Evolutionary conservation across 2,113 vertebrate genomes (phyloP).

Genomic region (Ceratotherium simum): DNA sequence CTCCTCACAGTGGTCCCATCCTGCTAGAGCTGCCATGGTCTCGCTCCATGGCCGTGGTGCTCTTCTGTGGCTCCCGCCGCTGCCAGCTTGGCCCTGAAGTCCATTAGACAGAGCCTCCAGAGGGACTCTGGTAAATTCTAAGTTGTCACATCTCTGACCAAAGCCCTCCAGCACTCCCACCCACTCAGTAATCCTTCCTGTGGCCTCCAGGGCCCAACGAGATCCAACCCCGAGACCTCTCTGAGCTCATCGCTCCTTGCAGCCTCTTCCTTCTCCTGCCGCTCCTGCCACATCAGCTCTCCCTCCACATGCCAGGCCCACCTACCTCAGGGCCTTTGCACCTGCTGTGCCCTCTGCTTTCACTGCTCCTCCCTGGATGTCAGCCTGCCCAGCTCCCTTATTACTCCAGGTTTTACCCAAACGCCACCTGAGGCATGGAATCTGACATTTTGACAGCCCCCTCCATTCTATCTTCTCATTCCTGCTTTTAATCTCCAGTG

Average conservation of each 20-base stretch:
- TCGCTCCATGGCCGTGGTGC: rapidly evolving
- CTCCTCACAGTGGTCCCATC: rapidly evolving
- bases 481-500: no score
- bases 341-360: rapidly evolving
- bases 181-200: background rate
- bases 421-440: rapidly evolving
- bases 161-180: rapidly evolving
- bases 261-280: rapidly evolving
- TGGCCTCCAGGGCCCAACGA: background rate
- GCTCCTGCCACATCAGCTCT: background rate
- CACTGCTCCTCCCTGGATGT: rapidly evolving
- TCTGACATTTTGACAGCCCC: background rate
- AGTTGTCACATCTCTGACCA: no score
- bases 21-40: rapidly evolving
- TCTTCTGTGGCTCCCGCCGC: background rate
- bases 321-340: background rate
- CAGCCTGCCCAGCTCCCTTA: rapidly evolving
- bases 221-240: rapidly evolving
- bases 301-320: rapidly evolving
- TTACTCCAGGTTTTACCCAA: background rate
- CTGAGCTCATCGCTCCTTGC: background rate
- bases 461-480: rapidly evolving
- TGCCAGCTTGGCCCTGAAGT: rapidly evolving
- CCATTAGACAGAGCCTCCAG: background rate
- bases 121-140: background rate